Conservation (phyloP, 2,888 invertebrate genomes). For the Drosophila mettleri region DNA sequence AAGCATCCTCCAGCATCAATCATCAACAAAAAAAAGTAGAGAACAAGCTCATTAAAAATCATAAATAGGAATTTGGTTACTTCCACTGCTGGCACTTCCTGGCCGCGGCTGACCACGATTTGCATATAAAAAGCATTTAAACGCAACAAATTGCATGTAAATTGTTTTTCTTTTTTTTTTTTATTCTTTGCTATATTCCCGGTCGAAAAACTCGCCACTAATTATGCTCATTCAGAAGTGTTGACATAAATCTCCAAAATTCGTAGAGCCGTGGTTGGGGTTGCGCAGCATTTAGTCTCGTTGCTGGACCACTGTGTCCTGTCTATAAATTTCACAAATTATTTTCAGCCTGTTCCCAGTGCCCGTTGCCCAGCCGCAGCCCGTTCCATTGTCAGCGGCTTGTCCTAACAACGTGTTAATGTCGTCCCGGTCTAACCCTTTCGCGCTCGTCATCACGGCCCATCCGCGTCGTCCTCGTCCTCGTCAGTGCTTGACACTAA, state of each 20-base stretch:
- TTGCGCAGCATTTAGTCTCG: constrained; percentile 20
- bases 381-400: constrained; percentile 57
- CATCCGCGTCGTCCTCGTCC: constrained; percentile 25
- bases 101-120: constrained; percentile 70
- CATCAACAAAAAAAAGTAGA: constrained; percentile 39
- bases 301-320: constrained; percentile 68
- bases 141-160: constrained; percentile 77
- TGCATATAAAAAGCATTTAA: constrained; percentile 82
- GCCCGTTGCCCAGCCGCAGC: constrained; percentile 4
- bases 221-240: constrained; percentile 78
- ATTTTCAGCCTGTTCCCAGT: constrained; percentile 52
- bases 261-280: constrained; percentile 39
- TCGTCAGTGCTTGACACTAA: constrained; percentile 80
- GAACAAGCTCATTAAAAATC: constrained; percentile 73
- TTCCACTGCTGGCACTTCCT: constrained; percentile 41
- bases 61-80: constrained; percentile 61
- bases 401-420: constrained; percentile 80
- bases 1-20: constrained; percentile 73
- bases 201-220: constrained; percentile 71
- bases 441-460: constrained; percentile 30
- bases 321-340: constrained; percentile 75
- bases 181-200: no score
- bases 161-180: no score
- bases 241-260: constrained; percentile 78
- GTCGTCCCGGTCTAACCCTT: constrained; percentile 68